Conservation (phyloP, 2,113 vertebrate genomes). For the Gorsachius goisagi region DNA sequence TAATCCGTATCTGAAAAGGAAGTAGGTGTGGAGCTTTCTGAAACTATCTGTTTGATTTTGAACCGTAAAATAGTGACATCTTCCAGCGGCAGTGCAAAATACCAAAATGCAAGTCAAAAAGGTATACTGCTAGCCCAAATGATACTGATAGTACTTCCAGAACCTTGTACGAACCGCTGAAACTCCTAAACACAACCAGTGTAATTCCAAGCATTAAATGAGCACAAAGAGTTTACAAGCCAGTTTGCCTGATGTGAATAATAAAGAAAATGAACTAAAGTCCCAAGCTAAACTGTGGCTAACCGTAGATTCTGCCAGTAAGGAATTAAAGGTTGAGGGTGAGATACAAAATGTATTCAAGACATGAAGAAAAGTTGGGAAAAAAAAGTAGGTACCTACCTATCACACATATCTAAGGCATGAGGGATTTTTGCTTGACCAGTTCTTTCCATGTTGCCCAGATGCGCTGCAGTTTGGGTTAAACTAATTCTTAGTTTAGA, state of each 20-base stretch:
- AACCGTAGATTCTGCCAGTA: background rate
- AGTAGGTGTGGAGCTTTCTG: background rate
- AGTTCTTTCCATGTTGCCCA: background rate
- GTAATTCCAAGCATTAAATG: background rate
- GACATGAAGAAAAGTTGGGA: background rate
- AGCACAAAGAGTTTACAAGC: background rate
- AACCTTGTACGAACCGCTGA: background rate
- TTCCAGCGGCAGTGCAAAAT: background rate
- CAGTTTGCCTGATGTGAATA: background rate
- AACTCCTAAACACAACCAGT: background rate
- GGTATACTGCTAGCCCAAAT: background rate
- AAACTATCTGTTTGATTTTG: background rate
- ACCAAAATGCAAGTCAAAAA: background rate
- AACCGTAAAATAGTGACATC: background rate
- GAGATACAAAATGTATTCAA: background rate
- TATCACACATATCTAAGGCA: background rate
- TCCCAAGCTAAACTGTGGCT: background rate
- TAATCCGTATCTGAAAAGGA: background rate
- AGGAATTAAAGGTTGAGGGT: background rate
- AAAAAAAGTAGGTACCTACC: background rate
- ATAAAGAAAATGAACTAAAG: background rate
- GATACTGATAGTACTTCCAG: background rate
- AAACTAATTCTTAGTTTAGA: background rate
- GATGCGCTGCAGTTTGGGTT: background rate
- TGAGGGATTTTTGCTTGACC: background rate